Evolutionary conservation across 2,113 vertebrate genomes (phyloP), one percentile per base, ranked within the genome.

Genomic region (Clarias magur): DNA sequence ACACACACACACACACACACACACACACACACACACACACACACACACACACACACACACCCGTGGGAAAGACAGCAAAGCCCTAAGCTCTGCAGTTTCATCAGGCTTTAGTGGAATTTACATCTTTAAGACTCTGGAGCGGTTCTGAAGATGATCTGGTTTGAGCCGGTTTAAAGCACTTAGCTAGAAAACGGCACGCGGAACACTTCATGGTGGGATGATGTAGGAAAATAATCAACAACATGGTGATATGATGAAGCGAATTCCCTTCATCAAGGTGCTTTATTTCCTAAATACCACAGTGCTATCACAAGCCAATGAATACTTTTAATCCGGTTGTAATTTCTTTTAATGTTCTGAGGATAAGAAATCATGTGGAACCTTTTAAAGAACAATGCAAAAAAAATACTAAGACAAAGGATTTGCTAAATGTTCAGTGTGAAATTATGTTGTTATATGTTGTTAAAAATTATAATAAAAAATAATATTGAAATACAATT

Each of bases 61-160:
- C 89, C 90, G 89, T 92, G 91, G 89, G 92, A 91, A 93, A 90
- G 78, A 30, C 78, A 19, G 27, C 78, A 59, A 56, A 11, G 3
- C 59, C 86, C 73, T 86, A 70, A 88, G 85, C 83, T 67, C 73
- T 79, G 80, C 86, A 62, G 86, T 88, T 88, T 86, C 85, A 86
- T 53, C 84, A 83, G 88, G 88, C 85, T 87, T 88, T 91, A 60
- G 80, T 34, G 23, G 85, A 89, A 91, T 92, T 91, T 90, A 92
- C 89, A 90, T 92, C 68, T 89, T 86, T 91, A 87, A 91, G 91
- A 83, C 88, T 57, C 86, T 48, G 34, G 62, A 57, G 80, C 83
- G 88, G 90, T 86, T 84, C 86, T 54, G 78, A 78, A 30, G 85
- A 87, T 89, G 89, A 88, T 89, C 90, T 87, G 81, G 85, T 90